A percentile compares a stretch with the other conserved stretches of the same genome.
phyloP scores from a whole-genome alignment of 2,888 invertebrate species.

The Eilema sororculum region DNA sequence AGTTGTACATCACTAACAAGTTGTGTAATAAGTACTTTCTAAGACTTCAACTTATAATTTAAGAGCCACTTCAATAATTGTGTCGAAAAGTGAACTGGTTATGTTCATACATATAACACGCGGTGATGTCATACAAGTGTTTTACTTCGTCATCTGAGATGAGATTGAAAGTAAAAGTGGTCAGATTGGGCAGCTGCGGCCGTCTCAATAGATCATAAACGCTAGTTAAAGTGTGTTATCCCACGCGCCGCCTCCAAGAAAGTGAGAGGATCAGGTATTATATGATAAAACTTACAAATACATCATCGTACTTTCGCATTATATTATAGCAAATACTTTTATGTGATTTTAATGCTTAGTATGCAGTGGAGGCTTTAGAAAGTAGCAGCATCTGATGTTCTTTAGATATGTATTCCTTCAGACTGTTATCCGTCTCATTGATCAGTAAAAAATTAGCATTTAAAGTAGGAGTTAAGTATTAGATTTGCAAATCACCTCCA shows the following conservation, averaged over 20 bases:
- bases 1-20: conserved; percentile 17
- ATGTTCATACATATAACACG: conserved; percentile 38
- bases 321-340: conserved; percentile 38
- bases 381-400: conserved; percentile 35
- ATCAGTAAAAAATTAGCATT: not conserved
- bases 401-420: not conserved
- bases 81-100: conserved; percentile 34
- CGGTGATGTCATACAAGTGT: conserved; percentile 60
- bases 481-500: not conserved
- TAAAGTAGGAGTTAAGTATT: not conserved
- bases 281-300: conserved; percentile 37
- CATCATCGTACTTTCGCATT: conserved; percentile 22
- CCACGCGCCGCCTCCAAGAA: conserved; percentile 64
- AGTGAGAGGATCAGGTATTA: conserved; percentile 74
- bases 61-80: conserved; percentile 30
- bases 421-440: not conserved
- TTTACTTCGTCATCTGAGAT: conserved; percentile 60
- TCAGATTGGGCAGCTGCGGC: conserved; percentile 71
- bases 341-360: conserved; percentile 38
- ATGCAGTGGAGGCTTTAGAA: conserved; percentile 48
- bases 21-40: conserved; percentile 48
- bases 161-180: conserved; percentile 81
- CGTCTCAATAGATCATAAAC: conserved; percentile 71
- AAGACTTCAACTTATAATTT: conserved; percentile 37
- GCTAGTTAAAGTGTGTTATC: conserved; percentile 61